Conservation (phyloP, 2,888 invertebrate genomes). For the Drosophila dives region DNA sequence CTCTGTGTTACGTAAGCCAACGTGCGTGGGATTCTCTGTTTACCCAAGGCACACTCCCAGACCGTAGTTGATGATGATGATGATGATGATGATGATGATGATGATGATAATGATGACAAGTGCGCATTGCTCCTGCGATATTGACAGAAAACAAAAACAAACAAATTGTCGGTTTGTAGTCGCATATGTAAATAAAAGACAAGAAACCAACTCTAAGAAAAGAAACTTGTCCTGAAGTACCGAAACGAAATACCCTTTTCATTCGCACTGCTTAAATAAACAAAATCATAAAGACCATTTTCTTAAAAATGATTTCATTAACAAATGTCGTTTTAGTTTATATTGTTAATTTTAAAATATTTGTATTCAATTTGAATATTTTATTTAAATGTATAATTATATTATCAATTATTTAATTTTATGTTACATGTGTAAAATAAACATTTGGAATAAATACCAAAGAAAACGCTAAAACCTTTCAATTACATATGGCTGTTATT, state of each 20-base stretch:
- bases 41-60: slow-evolving; percentile 57
- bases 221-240: neutral
- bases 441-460: no score
- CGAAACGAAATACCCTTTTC: slow-evolving; percentile 25
- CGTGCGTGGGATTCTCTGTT: slow-evolving; percentile 73
- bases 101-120: slow-evolving; percentile 70
- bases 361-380: neutral
- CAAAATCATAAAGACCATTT: neutral
- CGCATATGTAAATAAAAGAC: slow-evolving; percentile 70
- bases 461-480: neutral
- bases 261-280: neutral
- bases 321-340: neutral
- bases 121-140: slow-evolving; percentile 64
- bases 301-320: neutral
- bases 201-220: slow-evolving; percentile 23
- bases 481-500: accelerated
- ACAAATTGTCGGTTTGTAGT: slow-evolving; percentile 74
- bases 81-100: slow-evolving; percentile 50
- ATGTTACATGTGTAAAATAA: neutral
- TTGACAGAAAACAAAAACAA: slow-evolving; percentile 79
- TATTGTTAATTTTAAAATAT: neutral
- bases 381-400: no score
- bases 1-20: slow-evolving; percentile 53
- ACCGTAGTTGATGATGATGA: slow-evolving; percentile 36
- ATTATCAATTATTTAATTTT: neutral